Base-by-base conservation (phyloP, 1,140 invertebrate species). In the Ectropis grisescens region DNA sequence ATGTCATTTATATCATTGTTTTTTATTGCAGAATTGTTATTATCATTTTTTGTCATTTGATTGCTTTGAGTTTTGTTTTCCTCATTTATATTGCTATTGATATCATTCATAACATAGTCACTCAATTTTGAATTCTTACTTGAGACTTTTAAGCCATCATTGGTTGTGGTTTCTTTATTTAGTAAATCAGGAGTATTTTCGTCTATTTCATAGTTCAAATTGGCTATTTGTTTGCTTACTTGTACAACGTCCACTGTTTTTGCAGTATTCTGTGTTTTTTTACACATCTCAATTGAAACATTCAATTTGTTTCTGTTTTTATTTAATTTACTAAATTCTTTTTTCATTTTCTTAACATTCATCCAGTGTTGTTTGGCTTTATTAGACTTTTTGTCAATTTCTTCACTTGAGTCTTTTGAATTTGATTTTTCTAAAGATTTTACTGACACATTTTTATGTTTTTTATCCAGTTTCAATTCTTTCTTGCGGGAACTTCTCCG, bases 281-380 rank as follows among this genome's bases (percentile, higher is more conserved):
- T 74, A 44, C 42, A 60, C 50, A 60, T 69, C 61, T 80, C 71
- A 51, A 71, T 69, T 11, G 71, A 80, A 28, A 75, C 59, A 69
- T 80, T 72, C 13, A 79, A 40, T 54, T 79, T 79, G 35, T 48
- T 74, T 41, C 43, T 70, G 45, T 66, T 59, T 14, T 75, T 75
- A 33, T 74, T 69, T 30, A 72, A 41, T 45, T 66, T 75, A 42
- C 58, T 71, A 27, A 80, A 75, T 44, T 76, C 71, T 33, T 72
- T 72, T 41, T 57, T 70, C 67, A 76, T 76, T 48, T 32, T 71
- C 44, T 75, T 75, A 9, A 72, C 64, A 61, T 57, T 71, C 32
- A 43, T 62, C 71, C 70, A 80, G 36, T 58, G 65, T 53, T 64
- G 53, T 47, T 61, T 68, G 2, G n/a, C 36, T 42, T 52, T 59